Evolutionary conservation across 1,140 invertebrate species (phyloP).

Genomic region (Diorhabda carinulata): DNA sequence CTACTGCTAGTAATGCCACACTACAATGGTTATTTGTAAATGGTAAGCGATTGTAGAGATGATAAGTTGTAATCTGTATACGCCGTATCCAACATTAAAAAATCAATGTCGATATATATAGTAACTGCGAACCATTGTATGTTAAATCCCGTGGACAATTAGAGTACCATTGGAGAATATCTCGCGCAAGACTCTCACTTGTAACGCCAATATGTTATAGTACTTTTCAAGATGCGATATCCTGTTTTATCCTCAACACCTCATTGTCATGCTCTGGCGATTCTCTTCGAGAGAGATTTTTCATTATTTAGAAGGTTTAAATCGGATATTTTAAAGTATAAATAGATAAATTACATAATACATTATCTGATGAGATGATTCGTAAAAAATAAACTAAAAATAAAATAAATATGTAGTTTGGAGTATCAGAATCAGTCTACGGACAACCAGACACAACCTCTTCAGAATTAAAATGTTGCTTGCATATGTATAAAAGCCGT

Average conservation of each 20-base stretch:
- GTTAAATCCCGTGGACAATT: not conserved
- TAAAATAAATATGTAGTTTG: too few species aligned
- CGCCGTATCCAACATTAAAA: conserved; percentile 2
- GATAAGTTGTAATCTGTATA: not conserved
- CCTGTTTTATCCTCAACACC: not conserved
- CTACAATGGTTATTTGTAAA: conserved; percentile 2
- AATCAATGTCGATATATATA: not conserved
- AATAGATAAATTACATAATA: too few species aligned
- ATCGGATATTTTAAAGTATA: too few species aligned
- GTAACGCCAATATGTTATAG: not conserved
- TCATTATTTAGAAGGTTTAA: too few species aligned
- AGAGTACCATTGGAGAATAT: not conserved
- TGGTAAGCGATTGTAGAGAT: not conserved
- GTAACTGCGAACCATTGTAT: not conserved
- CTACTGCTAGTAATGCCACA: not conserved
- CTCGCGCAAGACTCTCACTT: not conserved
- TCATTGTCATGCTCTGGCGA: not conserved
- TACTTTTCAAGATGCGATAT: not conserved
- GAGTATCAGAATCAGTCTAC: too few species aligned
- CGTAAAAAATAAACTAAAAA: too few species aligned
- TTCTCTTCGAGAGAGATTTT: too few species aligned
- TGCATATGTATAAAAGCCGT: too few species aligned
- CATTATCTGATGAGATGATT: too few species aligned
- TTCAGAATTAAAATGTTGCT: too few species aligned
- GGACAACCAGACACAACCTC: too few species aligned